phyloP scores from a whole-genome alignment of 2,113 vertebrate genomes.

The Procavia capensis region DNA sequence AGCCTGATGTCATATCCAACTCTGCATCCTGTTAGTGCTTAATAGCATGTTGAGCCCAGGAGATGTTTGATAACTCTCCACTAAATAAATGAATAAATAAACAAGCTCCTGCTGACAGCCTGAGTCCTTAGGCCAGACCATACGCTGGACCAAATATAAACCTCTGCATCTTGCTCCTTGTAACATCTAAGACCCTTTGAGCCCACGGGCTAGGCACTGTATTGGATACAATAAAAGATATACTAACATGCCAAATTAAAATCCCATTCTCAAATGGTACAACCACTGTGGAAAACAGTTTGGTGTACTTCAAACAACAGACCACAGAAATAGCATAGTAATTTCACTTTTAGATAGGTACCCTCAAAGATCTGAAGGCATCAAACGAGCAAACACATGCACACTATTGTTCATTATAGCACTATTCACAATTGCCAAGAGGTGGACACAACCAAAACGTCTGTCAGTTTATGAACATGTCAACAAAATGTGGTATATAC shows the following conservation, averaged over 20 bases:
- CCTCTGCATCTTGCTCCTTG: background rate
- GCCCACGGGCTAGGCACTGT: background rate
- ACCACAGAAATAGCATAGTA: too few species aligned
- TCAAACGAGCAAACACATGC: too few species aligned
- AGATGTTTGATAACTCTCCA: background rate
- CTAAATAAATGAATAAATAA: background rate
- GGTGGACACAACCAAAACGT: too few species aligned
- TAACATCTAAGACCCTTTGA: background rate
- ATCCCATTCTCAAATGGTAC: background rate
- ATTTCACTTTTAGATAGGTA: too few species aligned
- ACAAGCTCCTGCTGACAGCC: slow-evolving; percentile 36
- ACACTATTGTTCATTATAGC: too few species aligned
- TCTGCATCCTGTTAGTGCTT: slow-evolving; percentile 39
- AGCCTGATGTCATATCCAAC: slow-evolving; percentile 22
- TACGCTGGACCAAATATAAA: slow-evolving; percentile 43
- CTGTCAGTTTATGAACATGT: too few species aligned
- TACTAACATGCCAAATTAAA: background rate
- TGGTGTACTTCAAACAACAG: too few species aligned
- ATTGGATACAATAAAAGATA: background rate
- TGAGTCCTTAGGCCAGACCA: background rate
- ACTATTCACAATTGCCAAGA: too few species aligned
- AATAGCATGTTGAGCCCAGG: slow-evolving; percentile 8
- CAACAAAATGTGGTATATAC: too few species aligned
- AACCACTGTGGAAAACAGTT: background rate
- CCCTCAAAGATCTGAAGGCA: too few species aligned